Evolutionary conservation across 2,888 invertebrate species (phyloP).

Genomic region (Hydriomena furcata): DNA sequence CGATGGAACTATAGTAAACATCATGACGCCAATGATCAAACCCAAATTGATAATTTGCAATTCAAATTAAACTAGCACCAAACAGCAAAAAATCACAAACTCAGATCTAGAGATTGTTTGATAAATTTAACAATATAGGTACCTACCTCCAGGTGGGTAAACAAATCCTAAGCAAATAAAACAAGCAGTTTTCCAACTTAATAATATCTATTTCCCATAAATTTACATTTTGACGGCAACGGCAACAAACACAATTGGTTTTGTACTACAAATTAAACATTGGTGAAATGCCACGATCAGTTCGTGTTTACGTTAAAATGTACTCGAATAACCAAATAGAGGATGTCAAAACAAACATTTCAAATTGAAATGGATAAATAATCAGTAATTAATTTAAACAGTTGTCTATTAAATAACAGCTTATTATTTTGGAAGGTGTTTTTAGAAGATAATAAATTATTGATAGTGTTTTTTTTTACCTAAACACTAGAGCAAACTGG

Average conservation of each 20-base stretch:
- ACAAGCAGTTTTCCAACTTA: slow-evolving; percentile 53
- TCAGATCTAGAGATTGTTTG: background rate
- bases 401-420: background rate
- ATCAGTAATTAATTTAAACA: slow-evolving; percentile 5
- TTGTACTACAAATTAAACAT: slow-evolving; percentile 59
- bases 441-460: too few species aligned
- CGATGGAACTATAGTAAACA: slow-evolving; percentile 12
- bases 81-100: slow-evolving; percentile 7
- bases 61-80: slow-evolving; percentile 18
- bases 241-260: slow-evolving; percentile 52
- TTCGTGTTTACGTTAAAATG: slow-evolving; percentile 24
- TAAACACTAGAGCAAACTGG: too few species aligned
- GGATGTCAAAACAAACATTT: slow-evolving; percentile 32
- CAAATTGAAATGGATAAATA: slow-evolving; percentile 25
- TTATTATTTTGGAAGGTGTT: background rate
- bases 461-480: too few species aligned
- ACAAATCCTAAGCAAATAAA: slow-evolving; percentile 48
- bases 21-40: slow-evolving; percentile 11
- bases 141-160: slow-evolving; percentile 1
- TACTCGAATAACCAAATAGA: slow-evolving; percentile 28
- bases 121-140: background rate
- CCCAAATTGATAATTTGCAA: slow-evolving; percentile 19
- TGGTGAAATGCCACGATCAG: slow-evolving; percentile 40
- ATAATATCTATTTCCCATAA: slow-evolving; percentile 65
- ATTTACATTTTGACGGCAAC: slow-evolving; percentile 53